These are phyloP conservation scores for Meliscaeva auricollis DNA, from an alignment of 2,888 invertebrate species.

Conservation along the genomic window DNA sequence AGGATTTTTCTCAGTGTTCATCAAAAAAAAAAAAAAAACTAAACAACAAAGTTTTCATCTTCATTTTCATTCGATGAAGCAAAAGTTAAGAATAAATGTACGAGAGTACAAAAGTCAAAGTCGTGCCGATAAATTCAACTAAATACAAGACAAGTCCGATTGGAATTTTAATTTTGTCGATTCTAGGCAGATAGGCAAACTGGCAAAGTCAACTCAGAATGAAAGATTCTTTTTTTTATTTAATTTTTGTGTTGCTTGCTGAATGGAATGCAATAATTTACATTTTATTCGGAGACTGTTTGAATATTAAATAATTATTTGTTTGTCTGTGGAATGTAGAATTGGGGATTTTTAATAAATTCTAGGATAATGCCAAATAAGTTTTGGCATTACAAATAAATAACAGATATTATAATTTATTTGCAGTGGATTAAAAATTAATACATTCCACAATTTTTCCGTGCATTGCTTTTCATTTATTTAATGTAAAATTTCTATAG, in stretches of 20 bases:
- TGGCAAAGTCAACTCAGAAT: background rate
- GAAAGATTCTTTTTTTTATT: background rate
- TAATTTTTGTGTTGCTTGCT: background rate
- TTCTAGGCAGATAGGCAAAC: background rate
- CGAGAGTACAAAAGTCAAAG: constrained; percentile 26
- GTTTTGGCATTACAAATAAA: no score
- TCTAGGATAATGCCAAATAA: no score
- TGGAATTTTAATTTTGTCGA: constrained; percentile 39
- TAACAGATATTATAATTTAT: no score
- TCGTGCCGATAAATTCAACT: constrained; percentile 48
- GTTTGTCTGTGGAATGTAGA: no score
- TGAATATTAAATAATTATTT: constrained; percentile 3
- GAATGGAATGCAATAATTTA: constrained; percentile 9
- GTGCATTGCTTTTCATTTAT: no score
- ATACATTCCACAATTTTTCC: no score
- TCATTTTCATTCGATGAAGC: constrained; percentile 20
- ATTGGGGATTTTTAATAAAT: no score
- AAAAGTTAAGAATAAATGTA: constrained; percentile 50
- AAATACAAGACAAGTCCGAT: constrained; percentile 44
- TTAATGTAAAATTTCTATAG: no score
- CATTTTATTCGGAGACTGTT: background rate
- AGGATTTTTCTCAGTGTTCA: constrained; percentile 10
- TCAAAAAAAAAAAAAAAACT: background rate
- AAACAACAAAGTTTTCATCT: constrained; percentile 25
- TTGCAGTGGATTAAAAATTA: no score